phyloP scores from a whole-genome alignment of 2,888 invertebrate species.

The Aphrophora alni region DNA sequence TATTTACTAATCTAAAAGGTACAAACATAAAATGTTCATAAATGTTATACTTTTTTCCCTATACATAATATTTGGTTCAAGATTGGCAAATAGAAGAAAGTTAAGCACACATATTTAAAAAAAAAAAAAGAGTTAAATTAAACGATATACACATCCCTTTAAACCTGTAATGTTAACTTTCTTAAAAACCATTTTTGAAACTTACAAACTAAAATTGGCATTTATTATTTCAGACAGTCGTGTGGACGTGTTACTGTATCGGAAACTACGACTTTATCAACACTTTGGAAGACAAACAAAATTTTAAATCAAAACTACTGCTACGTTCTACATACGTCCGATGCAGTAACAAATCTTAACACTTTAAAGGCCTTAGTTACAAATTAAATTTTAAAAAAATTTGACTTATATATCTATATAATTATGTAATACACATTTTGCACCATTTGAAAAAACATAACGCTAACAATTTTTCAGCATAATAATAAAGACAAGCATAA shows the following conservation, averaged over 20 bases:
- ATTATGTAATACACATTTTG: conserved; percentile 38
- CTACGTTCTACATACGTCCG: neutral
- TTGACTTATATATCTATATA: conserved; percentile 38
- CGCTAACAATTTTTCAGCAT: conserved; percentile 35
- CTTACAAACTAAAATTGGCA: conserved; percentile 37
- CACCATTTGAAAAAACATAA: conserved; percentile 37
- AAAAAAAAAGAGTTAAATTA: conserved; percentile 18
- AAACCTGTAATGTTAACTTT: conserved; percentile 7
- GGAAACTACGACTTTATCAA: neutral
- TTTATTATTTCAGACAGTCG: conserved; percentile 34
- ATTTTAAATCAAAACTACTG: conserved; percentile 17
- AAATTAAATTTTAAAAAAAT: conserved; percentile 30
- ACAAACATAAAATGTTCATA: conserved; percentile 35
- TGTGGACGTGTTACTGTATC: conserved; percentile 4
- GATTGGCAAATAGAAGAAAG: conserved; percentile 49
- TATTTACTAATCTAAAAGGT: conserved; percentile 24
- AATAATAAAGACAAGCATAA: conserved; percentile 28
- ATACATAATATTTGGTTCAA: conserved; percentile 50
- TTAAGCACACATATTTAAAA: conserved; percentile 47
- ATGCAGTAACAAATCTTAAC: neutral
- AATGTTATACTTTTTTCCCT: conserved; percentile 41
- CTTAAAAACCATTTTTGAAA: neutral
- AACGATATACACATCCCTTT: neutral
- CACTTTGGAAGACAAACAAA: conserved; percentile 37
- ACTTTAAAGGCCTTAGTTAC: conserved; percentile 32